Evolutionary conservation across 1,140 invertebrate species (phyloP).

Genomic region (Drosophila guanche): DNA sequence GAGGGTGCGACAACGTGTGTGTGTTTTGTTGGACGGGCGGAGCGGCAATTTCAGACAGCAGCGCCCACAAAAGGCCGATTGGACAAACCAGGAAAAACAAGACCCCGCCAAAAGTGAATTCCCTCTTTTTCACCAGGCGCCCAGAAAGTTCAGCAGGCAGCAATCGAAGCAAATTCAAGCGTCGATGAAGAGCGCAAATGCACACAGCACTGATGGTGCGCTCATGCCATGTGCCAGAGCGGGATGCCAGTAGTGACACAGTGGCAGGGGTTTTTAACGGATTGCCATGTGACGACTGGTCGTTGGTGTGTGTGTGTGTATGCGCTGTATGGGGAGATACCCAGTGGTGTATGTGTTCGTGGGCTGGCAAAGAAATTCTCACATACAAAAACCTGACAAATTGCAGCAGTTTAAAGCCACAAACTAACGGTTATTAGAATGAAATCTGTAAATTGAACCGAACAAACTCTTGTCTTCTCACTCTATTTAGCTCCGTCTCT

Average conservation of each 20-base stretch:
- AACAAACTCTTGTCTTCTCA: constrained; percentile 16
- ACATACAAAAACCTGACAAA: constrained; percentile 44
- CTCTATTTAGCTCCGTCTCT: constrained; percentile 4
- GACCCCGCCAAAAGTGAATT: constrained; percentile 84
- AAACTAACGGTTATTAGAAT: constrained; percentile 29
- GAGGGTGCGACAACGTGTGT: too few relatives aligned
- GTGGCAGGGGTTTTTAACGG: constrained; percentile 73
- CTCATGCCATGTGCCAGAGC: constrained; percentile 35
- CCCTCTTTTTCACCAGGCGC: constrained; percentile 83
- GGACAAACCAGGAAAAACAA: constrained; percentile 82
- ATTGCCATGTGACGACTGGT: constrained; percentile 66
- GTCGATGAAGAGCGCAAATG: constrained; percentile 50
- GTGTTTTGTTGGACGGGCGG: constrained; percentile 54
- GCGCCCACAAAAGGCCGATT: constrained; percentile 79
- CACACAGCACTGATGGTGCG: constrained; percentile 21
- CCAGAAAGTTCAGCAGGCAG: constrained; percentile 54
- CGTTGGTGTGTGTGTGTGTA: constrained; percentile 51
- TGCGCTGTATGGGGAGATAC: background rate
- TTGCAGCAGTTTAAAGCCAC: constrained; percentile 43
- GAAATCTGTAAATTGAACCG: constrained; percentile 29
- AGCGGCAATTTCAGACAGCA: constrained; percentile 77
- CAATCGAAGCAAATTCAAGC: constrained; percentile 43
- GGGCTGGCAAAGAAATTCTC: constrained; percentile 41
- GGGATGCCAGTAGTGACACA: constrained; percentile 47
- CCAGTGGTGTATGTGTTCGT: constrained; percentile 24